A percentile compares a stretch with the other conserved stretches of the same genome.
phyloP scores from a whole-genome alignment of 1,140 invertebrate genomes.

The Thaumetopoea pityocampa region DNA sequence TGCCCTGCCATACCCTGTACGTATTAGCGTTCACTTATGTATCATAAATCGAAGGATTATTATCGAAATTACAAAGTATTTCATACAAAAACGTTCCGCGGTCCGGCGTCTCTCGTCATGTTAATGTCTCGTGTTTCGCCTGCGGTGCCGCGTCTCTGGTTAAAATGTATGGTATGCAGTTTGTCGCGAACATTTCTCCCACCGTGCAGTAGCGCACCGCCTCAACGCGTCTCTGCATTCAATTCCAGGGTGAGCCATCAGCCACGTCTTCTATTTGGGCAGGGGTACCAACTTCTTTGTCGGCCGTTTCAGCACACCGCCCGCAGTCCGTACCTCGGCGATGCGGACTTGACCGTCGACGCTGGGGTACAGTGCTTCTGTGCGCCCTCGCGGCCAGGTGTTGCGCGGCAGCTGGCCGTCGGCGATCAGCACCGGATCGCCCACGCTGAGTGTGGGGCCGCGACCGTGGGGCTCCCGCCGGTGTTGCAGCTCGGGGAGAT shows the following conservation, averaged over 20 bases:
- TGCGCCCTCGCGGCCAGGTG: constrained; percentile 23
- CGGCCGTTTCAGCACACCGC: constrained; percentile 4
- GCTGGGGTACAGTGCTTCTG: constrained; percentile 28
- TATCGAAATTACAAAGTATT: too few species aligned
- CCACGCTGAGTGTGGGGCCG: background rate
- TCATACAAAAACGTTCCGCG: too few species aligned
- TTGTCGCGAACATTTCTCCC: too few species aligned
- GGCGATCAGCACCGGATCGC: constrained; percentile 11
- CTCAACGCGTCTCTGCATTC: background rate
- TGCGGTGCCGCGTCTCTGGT: too few species aligned
- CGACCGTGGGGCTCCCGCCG: constrained; percentile 5
- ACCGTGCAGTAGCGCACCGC: background rate
- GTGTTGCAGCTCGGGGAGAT: constrained; percentile 20
- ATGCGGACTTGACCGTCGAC: constrained; percentile 27
- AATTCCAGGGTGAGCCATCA: background rate
- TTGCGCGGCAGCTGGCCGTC: constrained; percentile 10
- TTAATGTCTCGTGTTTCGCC: too few species aligned
- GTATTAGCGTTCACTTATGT: too few species aligned
- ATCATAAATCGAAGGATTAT: too few species aligned
- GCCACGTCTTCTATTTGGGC: background rate
- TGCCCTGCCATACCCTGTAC: too few species aligned
- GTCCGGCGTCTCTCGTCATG: too few species aligned
- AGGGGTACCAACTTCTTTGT: constrained; percentile 1
- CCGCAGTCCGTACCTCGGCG: constrained; percentile 23
- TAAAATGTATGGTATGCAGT: too few species aligned